Evolutionary conservation across 2,888 invertebrate genomes (phyloP), one percentile per base, ranked within the genome.

Genomic region (Parapristionchus giblindavisi): DNA sequence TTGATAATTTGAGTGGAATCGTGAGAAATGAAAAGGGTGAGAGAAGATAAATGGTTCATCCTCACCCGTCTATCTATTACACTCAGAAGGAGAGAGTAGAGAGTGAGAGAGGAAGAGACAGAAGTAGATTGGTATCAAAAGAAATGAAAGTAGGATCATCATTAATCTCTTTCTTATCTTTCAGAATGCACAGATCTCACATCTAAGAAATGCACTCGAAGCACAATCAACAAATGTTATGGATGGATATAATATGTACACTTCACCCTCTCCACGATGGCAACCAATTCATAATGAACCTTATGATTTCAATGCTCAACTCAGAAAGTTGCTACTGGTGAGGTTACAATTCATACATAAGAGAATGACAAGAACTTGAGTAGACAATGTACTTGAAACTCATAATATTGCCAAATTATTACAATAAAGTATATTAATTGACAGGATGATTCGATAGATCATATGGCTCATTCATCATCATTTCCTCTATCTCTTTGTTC

Each of bases 161-260:
- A 5, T 14, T 27, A 27, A 29, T 3, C 11, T 56, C 27, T 6
- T 5, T 5, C n/a, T n/a, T 11, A n/a, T n/a, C 60, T 76, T 54
- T 89, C 73, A 73, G 88, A 89, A 89, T 78, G 83, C 86, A 75
- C 89, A 89, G 82, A 88, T 90, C 77, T 89, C 89, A 54, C 89
- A 89, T 61, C 81, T 90, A 77, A 83, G 88, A 54, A 85, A 86
- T 75, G 85, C 85, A 0, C 78, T 86, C 6, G 84, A 84, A 68
- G 85, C 85, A 63, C 85, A 85, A 34, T 29, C 68, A 17, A 32
- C 38, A 27, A n/a, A n/a, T n/a, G n/a, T n/a, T n/a, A n/a, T n/a
- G n/a, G 75, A 40, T 17, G 36, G 27, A 11, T 51, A 34, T 40
- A 29, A 24, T 8, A 65, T 40, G 17, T 38, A 63, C 21, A 29